Percentiles rank a stretch among this genome's conserved stretches.
Conservation (phyloP, 2,888 invertebrate genomes). For the Oscheius myriophilus region DNA sequence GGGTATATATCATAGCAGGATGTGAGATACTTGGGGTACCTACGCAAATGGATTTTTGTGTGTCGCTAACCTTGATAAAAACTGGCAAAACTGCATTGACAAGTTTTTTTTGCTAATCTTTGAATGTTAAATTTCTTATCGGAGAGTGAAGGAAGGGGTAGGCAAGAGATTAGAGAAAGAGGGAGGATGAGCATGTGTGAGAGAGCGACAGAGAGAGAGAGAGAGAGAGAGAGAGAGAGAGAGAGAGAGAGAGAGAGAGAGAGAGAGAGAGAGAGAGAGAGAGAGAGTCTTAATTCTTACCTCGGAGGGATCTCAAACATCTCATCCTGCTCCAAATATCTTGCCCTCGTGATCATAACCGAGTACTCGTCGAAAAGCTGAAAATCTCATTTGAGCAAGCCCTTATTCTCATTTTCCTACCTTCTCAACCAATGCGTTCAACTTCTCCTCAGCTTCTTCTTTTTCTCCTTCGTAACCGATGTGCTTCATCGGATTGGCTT, state of each 20-base stretch:
- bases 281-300: slow-evolving; percentile 52
- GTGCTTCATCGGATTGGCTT: slow-evolving; percentile 61
- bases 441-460: slow-evolving; percentile 39
- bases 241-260: slow-evolving; percentile 16
- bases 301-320: slow-evolving; percentile 71
- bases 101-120: too few relatives aligned
- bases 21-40: too few relatives aligned
- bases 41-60: too few relatives aligned
- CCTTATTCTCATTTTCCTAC: slow-evolving; percentile 34
- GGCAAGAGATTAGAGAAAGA: too few relatives aligned
- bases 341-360: slow-evolving; percentile 72
- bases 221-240: neutral
- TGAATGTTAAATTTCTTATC: too few relatives aligned
- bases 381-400: slow-evolving; percentile 4
- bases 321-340: slow-evolving; percentile 73
- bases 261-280: slow-evolving; percentile 5
- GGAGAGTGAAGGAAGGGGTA: too few relatives aligned
- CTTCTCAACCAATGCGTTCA: slow-evolving; percentile 59
- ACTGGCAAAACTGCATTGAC: too few relatives aligned
- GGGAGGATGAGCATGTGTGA: too few relatives aligned
- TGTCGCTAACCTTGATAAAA: too few relatives aligned
- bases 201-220: neutral
- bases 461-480: slow-evolving; percentile 41
- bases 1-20: too few relatives aligned
- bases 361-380: slow-evolving; percentile 61